These are phyloP conservation scores for Pteronura brasiliensis DNA, from an alignment of 2,113 vertebrate genomes.

Conservation along the genomic window DNA sequence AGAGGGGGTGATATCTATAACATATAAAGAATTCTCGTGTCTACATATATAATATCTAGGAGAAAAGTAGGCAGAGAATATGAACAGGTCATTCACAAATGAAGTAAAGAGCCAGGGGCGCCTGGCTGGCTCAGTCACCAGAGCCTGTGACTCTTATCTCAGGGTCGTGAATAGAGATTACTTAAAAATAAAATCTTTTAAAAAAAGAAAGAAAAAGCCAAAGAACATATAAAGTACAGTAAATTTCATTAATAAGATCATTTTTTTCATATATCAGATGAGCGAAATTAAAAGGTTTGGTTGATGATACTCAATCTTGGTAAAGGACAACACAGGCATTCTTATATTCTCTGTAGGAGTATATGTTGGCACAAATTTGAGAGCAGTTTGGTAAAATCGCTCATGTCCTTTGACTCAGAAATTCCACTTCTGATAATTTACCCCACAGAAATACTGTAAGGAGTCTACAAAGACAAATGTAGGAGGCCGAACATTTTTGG, in stretches of 20 bases:
- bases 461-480: background rate
- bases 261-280: background rate
- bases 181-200: background rate
- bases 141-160: background rate
- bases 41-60: background rate
- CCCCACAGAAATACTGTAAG: background rate
- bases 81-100: background rate
- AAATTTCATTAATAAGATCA: background rate
- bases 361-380: background rate
- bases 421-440: constrained; percentile 24
- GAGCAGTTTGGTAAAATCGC: background rate
- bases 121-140: background rate
- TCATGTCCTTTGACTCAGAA: constrained; percentile 44
- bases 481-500: background rate
- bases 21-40: background rate
- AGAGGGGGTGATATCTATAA: background rate
- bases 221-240: background rate
- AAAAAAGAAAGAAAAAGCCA: background rate
- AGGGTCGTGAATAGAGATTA: background rate
- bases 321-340: background rate
- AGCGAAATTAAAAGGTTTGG: background rate
- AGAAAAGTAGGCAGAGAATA: background rate
- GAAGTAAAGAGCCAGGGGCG: background rate
- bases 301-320: background rate
- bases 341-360: background rate